Evolutionary conservation across 1,140 invertebrate genomes (phyloP).

Genomic region (Linepithema humile): DNA sequence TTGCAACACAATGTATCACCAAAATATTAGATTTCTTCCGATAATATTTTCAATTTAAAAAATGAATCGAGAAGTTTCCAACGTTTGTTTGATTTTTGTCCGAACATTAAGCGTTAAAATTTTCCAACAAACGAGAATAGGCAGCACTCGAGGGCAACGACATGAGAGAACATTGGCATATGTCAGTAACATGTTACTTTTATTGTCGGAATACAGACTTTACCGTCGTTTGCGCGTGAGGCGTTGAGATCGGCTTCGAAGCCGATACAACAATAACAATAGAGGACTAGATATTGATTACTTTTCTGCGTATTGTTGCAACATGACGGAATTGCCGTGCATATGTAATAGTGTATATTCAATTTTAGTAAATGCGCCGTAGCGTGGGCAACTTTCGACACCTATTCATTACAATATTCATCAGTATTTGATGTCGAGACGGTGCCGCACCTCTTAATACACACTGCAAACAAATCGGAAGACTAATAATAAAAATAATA

Average conservation of each 20-base stretch:
- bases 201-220: slow-evolving; percentile 48
- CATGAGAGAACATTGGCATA: slow-evolving; percentile 34
- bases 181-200: slow-evolving; percentile 48
- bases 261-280: slow-evolving; percentile 33
- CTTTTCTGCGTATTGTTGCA: slow-evolving; percentile 26
- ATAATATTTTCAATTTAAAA: too few relatives aligned
- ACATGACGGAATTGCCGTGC: slow-evolving; percentile 7
- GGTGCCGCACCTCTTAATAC: neutral
- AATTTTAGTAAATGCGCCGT: slow-evolving; percentile 6
- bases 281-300: slow-evolving; percentile 44
- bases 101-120: slow-evolving; percentile 19
- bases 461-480: neutral
- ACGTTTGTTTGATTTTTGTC: slow-evolving; percentile 17
- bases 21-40: too few relatives aligned
- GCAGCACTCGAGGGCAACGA: slow-evolving; percentile 9
- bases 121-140: slow-evolving; percentile 3
- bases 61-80: neutral
- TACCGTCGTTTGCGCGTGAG: slow-evolving; percentile 23
- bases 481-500: neutral
- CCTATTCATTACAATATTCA: slow-evolving; percentile 32
- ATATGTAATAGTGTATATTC: neutral
- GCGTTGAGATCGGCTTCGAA: slow-evolving; percentile 31
- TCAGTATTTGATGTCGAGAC: neutral
- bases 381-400: neutral
- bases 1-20: too few relatives aligned